Evolutionary conservation across 2,113 vertebrate species (phyloP), one percentile per base, ranked within the genome.

Genomic region (Nannospalax galili): DNA sequence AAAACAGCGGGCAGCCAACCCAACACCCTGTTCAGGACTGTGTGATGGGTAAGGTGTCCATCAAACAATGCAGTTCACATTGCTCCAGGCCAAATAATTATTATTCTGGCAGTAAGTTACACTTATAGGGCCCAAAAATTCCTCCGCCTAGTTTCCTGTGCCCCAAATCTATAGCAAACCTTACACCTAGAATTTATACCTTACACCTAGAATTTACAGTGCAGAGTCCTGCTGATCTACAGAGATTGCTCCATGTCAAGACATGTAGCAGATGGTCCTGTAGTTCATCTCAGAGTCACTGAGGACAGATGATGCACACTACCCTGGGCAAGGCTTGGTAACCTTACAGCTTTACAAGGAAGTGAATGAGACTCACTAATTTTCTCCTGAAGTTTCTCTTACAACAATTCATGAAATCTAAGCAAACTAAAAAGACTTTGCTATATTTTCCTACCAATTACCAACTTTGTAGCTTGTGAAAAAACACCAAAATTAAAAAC

Each of bases 401-500:
- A 32, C 15, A 72, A 90, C 1, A 35, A 56, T 60, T 95, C 16
- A 45, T 45, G n/a, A 77, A 87, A 93, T 19, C 28, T 5, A 75
- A 64, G 48, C 9, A 96, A 74, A 80, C 52, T n/a, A 64, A 37
- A 74, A 64, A 91, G 32, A 42, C 92, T 42, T 56, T 65, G 10
- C 26, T 7, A n/a, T 24, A 65, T 16, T 32, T 84, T 88, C 70
- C 30, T 80, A 77, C 52, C 32, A 48, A 56, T 88, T 26, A 74
- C 28, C 37, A 81, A 85, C 58, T 92, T 15, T 52, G 37, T n/a
- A 69, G 48, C 48, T 88, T 48, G 52, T 3, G 4, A 42, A 2
- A 42, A 95, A 91, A 84, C 64, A 80, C 22, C 58, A 91, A 52
- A 92, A 80, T 87, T 16, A 82, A 32, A 93, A 92, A 82, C 30